Evolutionary conservation across 64 coral and sea anemone species (phyloP).

Genomic region (Platygyra sinensis): DNA sequence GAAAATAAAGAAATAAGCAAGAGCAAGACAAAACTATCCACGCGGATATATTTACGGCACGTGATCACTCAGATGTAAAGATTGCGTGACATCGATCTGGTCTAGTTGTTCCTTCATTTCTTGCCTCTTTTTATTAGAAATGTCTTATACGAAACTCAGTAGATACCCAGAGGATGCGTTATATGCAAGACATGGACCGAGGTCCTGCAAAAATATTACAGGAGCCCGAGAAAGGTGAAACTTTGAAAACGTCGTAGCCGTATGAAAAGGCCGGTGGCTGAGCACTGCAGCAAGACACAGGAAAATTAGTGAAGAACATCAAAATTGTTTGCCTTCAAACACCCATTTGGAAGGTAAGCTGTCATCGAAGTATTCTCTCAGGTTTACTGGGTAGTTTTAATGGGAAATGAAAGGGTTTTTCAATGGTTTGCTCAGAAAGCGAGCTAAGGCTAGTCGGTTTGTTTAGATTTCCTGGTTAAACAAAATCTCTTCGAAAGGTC

Average conservation of each 20-base stretch:
- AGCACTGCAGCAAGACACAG: too few species aligned
- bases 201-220: constrained; percentile 13
- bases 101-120: too few species aligned
- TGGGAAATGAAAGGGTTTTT: constrained; percentile 29
- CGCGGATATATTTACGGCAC: constrained; percentile 39
- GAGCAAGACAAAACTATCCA: neutral
- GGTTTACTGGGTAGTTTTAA: constrained; percentile 22
- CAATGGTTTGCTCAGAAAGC: constrained; percentile 30
- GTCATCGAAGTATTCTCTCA: constrained; percentile 31
- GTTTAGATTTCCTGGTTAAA: constrained; percentile 29
- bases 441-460: constrained; percentile 20
- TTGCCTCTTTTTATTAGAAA: too few species aligned
- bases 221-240: neutral
- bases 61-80: constrained; percentile 30
- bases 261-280: too few species aligned
- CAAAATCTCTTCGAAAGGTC: constrained; percentile 40
- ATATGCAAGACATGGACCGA: constrained; percentile 11
- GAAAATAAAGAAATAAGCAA: neutral
- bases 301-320: too few species aligned
- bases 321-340: constrained; percentile 16
- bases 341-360: constrained; percentile 19
- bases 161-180: too few species aligned
- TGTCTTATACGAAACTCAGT: too few species aligned
- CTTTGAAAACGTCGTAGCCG: neutral
- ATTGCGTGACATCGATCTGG: constrained; percentile 39